Evolutionary conservation across 2,113 vertebrate species (phyloP), one percentile per base, ranked within the genome.

Genomic region (Isichthys henryi): DNA sequence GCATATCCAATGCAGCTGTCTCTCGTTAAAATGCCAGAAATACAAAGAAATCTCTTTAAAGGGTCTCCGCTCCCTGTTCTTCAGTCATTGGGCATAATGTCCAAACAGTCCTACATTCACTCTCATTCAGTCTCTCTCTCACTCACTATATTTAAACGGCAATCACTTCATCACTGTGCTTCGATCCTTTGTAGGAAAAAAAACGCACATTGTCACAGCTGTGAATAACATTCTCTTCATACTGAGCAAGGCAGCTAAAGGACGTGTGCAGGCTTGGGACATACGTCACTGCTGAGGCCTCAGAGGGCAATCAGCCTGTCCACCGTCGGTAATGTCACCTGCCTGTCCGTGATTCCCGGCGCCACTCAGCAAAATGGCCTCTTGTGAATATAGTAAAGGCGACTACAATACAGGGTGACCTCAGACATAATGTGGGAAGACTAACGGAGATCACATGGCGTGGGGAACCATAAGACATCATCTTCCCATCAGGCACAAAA

Each of bases 321-420:
- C 85, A 3, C 50, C 31, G 1, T 53, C 49, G 0, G 85, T 23
- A 19, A 35, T 39, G 4, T 23, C 50, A 56, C 31, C 50, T 13
- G 5, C 85, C n/a, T 19, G 85, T 0, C 31, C n/a, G 49, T 19
- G 85, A 53, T 21, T 15, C 50, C 4, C 48, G 0, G 43, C 0
- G 35, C 5, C 6, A n/a, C 46, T 74, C 48, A 53, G 62, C 31
- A 39, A 87, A 86, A 87, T 49, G 77, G 46, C 48, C 48, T 91
- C 88, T 89, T 77, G 53, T 88, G 88, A 92, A 66, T 87, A 39
- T 84, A 89, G 88, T 89, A 70, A 87, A 84, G 85, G 53, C 27
- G 27, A 87, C 85, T 89, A 70, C 31, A 23, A 88, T 62, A 27
- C 21, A 43, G 77, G 77, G 15, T 13, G 77, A 82, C 19, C 35